Evolutionary conservation across 2,888 invertebrate genomes (phyloP).

Genomic region (Nymphalis urticae): DNA sequence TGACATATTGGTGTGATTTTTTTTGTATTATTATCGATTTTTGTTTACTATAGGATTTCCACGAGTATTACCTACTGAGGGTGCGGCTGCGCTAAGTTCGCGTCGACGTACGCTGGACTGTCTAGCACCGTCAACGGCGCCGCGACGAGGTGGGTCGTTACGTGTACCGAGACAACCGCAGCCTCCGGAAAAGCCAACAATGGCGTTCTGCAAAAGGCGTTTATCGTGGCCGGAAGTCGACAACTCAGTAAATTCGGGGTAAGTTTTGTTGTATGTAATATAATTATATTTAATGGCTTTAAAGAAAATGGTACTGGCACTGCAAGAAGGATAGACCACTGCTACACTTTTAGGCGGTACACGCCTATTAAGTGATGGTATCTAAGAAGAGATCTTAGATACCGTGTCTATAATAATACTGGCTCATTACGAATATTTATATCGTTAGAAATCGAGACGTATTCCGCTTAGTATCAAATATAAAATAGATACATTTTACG

Average conservation of each 20-base stretch:
- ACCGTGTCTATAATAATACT: too few relatives aligned
- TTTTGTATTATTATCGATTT: background rate
- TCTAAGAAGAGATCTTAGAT: too few relatives aligned
- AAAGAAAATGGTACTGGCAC: too few relatives aligned
- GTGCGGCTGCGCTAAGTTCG: constrained; percentile 78
- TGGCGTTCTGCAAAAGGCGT: constrained; percentile 89
- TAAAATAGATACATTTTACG: too few relatives aligned
- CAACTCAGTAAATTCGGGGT: constrained; percentile 91
- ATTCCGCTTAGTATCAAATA: too few relatives aligned
- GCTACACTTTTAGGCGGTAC: too few relatives aligned
- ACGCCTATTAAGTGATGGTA: too few relatives aligned
- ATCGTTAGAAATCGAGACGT: too few relatives aligned
- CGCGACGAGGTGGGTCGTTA: constrained; percentile 81
- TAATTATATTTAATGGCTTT: background rate
- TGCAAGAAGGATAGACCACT: too few relatives aligned
- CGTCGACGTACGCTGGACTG: constrained; percentile 85
- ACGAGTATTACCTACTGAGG: constrained; percentile 87
- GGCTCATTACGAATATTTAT: too few relatives aligned
- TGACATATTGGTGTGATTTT: too few relatives aligned
- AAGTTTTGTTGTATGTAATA: constrained; percentile 54
- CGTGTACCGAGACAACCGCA: constrained; percentile 81
- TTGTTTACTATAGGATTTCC: constrained; percentile 81
- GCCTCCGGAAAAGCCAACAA: constrained; percentile 84
- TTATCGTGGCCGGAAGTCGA: constrained; percentile 93
- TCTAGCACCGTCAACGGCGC: constrained; percentile 76